Percentiles rank a stretch among this genome's conserved stretches.
These are phyloP conservation scores for Cyrtonyx montezumae DNA, from an alignment of 2,113 vertebrate genomes.

Conservation along the genomic window DNA sequence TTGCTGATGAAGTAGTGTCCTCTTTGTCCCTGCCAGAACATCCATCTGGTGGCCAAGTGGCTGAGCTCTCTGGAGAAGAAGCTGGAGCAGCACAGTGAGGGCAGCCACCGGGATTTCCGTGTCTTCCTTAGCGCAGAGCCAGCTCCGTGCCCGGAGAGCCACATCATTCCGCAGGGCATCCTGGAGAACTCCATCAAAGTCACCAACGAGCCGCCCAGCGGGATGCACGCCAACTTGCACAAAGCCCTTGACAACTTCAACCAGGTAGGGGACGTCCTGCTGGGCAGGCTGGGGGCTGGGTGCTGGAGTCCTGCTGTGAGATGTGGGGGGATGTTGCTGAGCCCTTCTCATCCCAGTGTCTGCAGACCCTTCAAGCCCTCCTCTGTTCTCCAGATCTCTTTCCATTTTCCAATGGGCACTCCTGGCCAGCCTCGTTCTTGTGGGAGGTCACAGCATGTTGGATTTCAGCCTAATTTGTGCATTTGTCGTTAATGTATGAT, in stretches of 20 bases:
- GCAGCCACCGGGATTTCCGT: conserved; percentile 84
- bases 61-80: conserved; percentile 89
- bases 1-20: not conserved
- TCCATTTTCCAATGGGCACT: not conserved
- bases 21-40: conserved; percentile 83
- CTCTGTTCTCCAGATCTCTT: not conserved
- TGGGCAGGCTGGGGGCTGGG: not conserved
- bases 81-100: conserved; percentile 84
- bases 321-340: rapidly evolving
- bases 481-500: not conserved
- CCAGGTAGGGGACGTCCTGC: conserved; percentile 80
- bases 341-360: rapidly evolving
- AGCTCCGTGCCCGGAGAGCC: conserved; percentile 80
- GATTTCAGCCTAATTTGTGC: rapidly evolving
- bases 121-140: conserved; percentile 95
- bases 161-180: conserved; percentile 94
- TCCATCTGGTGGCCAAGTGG: conserved; percentile 95
- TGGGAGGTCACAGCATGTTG: not conserved
- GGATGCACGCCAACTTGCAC: conserved; percentile 94
- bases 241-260: conserved; percentile 95
- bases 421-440: not conserved
- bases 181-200: conserved; percentile 95
- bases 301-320: rapidly evolving
- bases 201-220: conserved; percentile 90
- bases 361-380: not conserved